phyloP scores from a whole-genome alignment of 2,113 vertebrate genomes.

The Bombycilla garrulus region DNA sequence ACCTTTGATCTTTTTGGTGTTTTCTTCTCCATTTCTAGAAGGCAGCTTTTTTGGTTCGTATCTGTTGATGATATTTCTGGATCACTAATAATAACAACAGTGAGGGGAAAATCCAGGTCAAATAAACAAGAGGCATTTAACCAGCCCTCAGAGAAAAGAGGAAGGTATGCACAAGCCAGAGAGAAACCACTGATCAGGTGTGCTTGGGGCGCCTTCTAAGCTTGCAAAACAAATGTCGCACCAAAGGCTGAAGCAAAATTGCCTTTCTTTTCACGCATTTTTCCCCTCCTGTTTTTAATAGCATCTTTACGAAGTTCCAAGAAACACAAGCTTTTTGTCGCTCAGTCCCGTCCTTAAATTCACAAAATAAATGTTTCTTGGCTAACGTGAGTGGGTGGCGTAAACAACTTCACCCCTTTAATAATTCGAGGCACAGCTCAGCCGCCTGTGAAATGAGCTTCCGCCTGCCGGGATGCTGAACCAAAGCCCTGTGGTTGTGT shows the following conservation, averaged over 20 bases:
- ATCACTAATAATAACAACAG: neutral
- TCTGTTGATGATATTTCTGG: neutral
- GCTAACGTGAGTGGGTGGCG: neutral
- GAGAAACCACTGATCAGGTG: neutral
- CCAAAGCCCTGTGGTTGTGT: conserved; percentile 11
- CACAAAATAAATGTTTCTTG: neutral
- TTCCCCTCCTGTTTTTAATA: neutral
- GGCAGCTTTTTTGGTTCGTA: neutral
- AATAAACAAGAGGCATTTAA: neutral
- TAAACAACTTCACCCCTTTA: conserved; percentile 28
- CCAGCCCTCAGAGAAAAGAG: neutral
- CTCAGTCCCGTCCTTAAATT: neutral
- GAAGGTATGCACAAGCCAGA: neutral
- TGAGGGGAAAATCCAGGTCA: neutral
- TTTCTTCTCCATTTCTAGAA: neutral
- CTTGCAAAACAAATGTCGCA: neutral
- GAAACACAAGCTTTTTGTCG: neutral
- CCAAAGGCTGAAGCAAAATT: neutral
- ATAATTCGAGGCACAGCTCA: conserved; percentile 25
- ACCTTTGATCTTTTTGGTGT: neutral
- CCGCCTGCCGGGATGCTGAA: neutral
- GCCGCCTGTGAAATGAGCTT: neutral
- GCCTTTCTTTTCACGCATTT: neutral
- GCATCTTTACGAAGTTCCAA: neutral
- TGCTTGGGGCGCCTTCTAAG: neutral